Base-by-base conservation (phyloP, 37 sponge, comb jelly and placozoan species). In the Geodia barretti region DNA sequence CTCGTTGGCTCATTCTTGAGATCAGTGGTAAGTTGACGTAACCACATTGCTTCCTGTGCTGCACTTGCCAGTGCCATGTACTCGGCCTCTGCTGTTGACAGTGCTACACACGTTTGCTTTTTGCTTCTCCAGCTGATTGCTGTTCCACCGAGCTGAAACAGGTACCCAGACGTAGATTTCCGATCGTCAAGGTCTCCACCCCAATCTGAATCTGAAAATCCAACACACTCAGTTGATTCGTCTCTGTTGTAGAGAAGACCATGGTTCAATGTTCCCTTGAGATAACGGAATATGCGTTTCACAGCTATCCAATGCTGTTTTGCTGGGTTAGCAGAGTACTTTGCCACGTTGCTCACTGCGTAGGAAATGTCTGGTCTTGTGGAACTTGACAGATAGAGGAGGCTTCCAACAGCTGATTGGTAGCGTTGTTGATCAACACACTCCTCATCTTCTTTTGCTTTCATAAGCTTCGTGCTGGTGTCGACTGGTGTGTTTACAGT, bases 321-420 rank as follows among this genome's bases (percentile, higher is more conserved):
- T 11, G 73, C 72, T 1, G 83, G 83, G 2, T 72, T 72, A 23
- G 83, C 42, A 28, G 74, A 80, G 70, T 62, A 77, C 65, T 78
- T 64, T 25, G 79, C 81, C 8, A 80, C 61, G 59, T 70, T 80
- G 58, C 81, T 70, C 39, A 80, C 81, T 23, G 81, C 81, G 67
- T 54, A 80, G 58, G 83, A 25, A 29, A 82, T 82, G 74, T 82
- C 83, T 25, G 73, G 83, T 60, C 83, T 64, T 3, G 83, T 82
- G 39, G 68, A 43, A 19, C 72, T 74, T 63, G 83, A 72, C 1
- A 80, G 36, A 25, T 80, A 80, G 62, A 80, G 30, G 11, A 80
- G 41, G 61, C 81, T 70, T 17, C 83, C 83, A 82, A 82, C 58
- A 41, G 83, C 83, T 42, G 83, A 82, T 36, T 82, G 83, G 25